Evolutionary conservation across 30 jellyfish, hydroid and myxozoan genomes (phyloP).

Genomic region (Chrysaora quinquecirrha): DNA sequence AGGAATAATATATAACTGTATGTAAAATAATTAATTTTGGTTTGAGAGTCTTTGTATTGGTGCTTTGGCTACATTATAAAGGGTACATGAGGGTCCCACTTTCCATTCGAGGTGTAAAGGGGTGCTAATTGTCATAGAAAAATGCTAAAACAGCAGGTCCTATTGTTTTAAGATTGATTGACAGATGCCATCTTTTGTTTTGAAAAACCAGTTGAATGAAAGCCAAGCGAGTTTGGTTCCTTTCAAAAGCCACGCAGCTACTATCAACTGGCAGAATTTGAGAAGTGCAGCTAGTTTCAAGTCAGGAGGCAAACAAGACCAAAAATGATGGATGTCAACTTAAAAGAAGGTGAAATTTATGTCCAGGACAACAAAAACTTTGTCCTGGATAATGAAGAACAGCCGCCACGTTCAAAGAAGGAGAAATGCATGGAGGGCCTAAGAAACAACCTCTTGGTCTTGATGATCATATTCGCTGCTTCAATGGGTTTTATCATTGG

Average conservation of each 20-base stretch:
- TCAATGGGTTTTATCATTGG: conserved; percentile 85
- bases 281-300: neutral
- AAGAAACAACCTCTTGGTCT: conserved; percentile 67
- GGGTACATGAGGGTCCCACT: too few relatives aligned
- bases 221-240: neutral
- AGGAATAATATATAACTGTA: too few relatives aligned
- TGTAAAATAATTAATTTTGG: too few relatives aligned
- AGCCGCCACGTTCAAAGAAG: conserved; percentile 38
- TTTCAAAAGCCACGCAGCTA: neutral
- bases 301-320: neutral
- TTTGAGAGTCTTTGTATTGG: too few relatives aligned
- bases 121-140: too few relatives aligned
- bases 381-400: conserved; percentile 7
- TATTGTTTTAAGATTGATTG: neutral
- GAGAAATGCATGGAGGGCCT: conserved; percentile 48
- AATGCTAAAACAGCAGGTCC: neutral
- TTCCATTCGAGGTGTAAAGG: too few relatives aligned
- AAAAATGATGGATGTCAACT: conserved; percentile 43
- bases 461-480: conserved; percentile 77
- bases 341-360: conserved; percentile 55
- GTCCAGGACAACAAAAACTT: conserved; percentile 43
- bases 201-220: neutral
- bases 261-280: neutral
- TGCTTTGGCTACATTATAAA: too few relatives aligned
- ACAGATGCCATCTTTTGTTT: neutral